These are phyloP conservation scores for Sanderia malayensis DNA, from an alignment of 30 jellyfish, hydroid and myxozoan genomes.

Conservation along the genomic window DNA sequence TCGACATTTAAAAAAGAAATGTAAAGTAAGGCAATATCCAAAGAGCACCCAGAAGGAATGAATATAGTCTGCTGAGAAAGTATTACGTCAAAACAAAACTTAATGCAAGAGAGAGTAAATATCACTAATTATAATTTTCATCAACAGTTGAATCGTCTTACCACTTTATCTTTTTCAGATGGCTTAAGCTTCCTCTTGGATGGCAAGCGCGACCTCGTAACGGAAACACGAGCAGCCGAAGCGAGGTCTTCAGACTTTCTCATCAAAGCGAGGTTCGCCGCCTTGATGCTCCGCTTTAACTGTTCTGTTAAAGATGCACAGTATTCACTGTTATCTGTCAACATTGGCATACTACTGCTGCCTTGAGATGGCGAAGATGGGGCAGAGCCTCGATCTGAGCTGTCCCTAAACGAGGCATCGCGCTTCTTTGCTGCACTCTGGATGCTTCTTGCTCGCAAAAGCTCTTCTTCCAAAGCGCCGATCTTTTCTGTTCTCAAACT, in stretches of 20 bases:
- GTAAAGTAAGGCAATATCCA: too few species aligned
- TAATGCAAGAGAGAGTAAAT: too few species aligned
- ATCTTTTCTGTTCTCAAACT: slow-evolving; percentile 10
- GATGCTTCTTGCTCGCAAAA: slow-evolving; percentile 25
- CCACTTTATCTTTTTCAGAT: slow-evolving; percentile 23
- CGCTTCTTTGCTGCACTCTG: not conserved
- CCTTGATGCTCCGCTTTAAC: slow-evolving; percentile 5
- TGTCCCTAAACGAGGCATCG: not conserved
- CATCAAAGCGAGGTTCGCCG: slow-evolving; percentile 5
- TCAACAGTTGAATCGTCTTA: too few species aligned
- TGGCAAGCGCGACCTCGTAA: not conserved
- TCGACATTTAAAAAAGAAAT: too few species aligned
- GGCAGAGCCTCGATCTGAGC: not conserved
- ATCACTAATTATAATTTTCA: too few species aligned
- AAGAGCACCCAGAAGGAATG: too few species aligned
- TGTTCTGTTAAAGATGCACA: slow-evolving; percentile 2
- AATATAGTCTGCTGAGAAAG: too few species aligned
- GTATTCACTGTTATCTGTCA: not conserved
- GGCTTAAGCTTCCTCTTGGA: slow-evolving; percentile 24
- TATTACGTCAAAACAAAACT: too few species aligned
- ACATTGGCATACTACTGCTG: not conserved
- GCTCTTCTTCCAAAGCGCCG: slow-evolving; percentile 26
- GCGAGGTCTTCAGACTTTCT: not conserved
- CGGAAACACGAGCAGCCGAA: not conserved
- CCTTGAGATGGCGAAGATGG: slow-evolving; percentile 12